phyloP scores from a whole-genome alignment of 2,113 vertebrate genomes.

The Tupaia chinensis region DNA sequence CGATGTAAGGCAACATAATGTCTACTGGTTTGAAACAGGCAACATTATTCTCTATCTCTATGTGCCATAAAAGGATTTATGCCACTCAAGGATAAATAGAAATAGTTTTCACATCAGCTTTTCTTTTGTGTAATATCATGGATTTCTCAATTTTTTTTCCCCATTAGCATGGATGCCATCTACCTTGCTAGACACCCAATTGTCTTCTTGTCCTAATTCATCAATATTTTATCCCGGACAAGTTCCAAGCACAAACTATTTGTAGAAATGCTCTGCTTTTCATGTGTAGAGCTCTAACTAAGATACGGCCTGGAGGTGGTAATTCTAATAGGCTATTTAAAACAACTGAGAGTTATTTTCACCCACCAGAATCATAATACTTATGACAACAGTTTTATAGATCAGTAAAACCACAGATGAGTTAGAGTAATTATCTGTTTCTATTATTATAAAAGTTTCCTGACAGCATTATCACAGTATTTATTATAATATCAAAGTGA shows the following conservation, averaged over 20 bases:
- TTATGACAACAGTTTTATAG: constrained; percentile 4
- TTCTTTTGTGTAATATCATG: neutral
- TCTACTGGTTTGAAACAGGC: neutral
- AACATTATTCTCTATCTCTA: neutral
- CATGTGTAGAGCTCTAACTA: constrained; percentile 17
- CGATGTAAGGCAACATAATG: neutral
- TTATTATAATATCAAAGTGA: constrained; percentile 5
- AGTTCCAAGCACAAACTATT: neutral
- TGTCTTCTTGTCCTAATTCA: neutral
- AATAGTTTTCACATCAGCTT: neutral
- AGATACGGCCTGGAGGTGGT: constrained; percentile 12
- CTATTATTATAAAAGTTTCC: constrained; percentile 45
- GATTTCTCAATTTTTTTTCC: neutral
- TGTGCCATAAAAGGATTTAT: neutral
- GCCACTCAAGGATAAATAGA: neutral
- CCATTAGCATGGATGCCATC: neutral
- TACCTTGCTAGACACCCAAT: neutral
- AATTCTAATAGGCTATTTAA: constrained; percentile 47
- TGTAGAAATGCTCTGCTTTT: neutral
- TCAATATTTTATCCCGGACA: neutral
- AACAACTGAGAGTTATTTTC: constrained; percentile 65
- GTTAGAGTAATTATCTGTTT: constrained; percentile 56
- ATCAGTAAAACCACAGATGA: constrained; percentile 25
- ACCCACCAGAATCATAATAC: constrained; percentile 54
- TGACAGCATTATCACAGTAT: neutral